A percentile compares a stretch with the other conserved stretches of the same genome.
These are phyloP conservation scores for Leptonema lineaticorne DNA, from an alignment of 1,140 invertebrate genomes.

Conservation along the genomic window DNA sequence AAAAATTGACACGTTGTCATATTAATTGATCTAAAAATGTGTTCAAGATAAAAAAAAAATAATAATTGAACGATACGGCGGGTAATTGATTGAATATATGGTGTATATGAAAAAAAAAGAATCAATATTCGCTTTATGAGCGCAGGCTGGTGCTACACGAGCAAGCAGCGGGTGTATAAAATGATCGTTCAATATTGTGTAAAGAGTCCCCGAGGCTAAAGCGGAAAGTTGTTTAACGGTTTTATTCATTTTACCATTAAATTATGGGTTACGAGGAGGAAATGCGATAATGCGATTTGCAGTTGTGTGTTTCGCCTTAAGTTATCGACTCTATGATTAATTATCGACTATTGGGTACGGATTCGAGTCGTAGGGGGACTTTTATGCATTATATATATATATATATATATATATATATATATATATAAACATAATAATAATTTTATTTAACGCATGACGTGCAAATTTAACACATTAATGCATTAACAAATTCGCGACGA, in stretches of 20 bases:
- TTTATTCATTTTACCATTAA: slow-evolving; percentile 26
- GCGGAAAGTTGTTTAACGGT: slow-evolving; percentile 25
- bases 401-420: too few species aligned
- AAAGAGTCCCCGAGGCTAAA: slow-evolving; percentile 15
- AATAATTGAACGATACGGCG: too few species aligned
- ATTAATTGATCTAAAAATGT: too few species aligned
- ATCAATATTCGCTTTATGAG: neutral
- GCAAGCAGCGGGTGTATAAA: neutral
- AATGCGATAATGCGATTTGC: slow-evolving; percentile 32
- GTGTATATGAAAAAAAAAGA: too few species aligned
- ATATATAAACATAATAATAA: too few species aligned
- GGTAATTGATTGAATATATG: too few species aligned
- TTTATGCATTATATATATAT: too few species aligned
- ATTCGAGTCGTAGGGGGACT: slow-evolving; percentile 4
- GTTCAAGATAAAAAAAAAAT: too few species aligned
- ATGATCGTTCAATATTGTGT: neutral
- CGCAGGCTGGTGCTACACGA: neutral
- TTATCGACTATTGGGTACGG: neutral
- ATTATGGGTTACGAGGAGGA: slow-evolving; percentile 21
- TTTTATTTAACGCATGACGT: slow-evolving; percentile 9
- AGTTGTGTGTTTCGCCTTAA: slow-evolving; percentile 5
- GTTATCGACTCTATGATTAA: slow-evolving; percentile 18
- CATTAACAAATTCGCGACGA: neutral
- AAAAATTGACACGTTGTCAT: too few species aligned
- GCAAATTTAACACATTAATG: slow-evolving; percentile 6